Percentiles rank a stretch among this genome's conserved stretches.
Evolutionary conservation across 1,140 invertebrate species (phyloP).

Genomic region (Argopecten irradians): DNA sequence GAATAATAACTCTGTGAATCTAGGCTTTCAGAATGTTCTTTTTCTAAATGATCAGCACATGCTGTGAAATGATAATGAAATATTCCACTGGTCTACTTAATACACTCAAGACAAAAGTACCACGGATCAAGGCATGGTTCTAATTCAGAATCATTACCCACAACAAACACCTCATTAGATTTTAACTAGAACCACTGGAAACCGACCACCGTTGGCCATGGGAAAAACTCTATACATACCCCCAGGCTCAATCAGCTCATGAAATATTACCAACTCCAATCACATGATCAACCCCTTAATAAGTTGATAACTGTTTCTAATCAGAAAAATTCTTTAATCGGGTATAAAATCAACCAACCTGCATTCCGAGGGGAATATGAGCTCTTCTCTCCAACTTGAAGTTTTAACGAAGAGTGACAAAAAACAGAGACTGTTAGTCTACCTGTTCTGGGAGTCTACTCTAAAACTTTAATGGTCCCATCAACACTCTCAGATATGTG

Average conservation of each 20-base stretch:
- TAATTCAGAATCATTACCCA: not conserved
- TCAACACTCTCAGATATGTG: not conserved
- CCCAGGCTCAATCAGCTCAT: not conserved
- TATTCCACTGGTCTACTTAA: not conserved
- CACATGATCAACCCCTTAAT: not conserved
- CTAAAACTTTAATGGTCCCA: not conserved
- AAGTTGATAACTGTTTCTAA: constrained; percentile 23
- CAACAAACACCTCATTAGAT: not conserved
- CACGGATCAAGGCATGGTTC: not conserved
- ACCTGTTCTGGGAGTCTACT: not conserved
- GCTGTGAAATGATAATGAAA: not conserved
- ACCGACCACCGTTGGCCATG: not conserved
- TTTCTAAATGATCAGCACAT: not conserved
- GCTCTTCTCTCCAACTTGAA: not conserved
- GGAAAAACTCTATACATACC: not conserved
- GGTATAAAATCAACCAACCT: not conserved
- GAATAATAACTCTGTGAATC: too few relatives aligned
- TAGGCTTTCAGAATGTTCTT: not conserved
- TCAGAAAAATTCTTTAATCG: not conserved
- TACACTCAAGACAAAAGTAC: not conserved
- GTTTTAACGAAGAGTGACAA: constrained; percentile 8
- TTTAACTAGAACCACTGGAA: not conserved
- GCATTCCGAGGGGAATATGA: not conserved
- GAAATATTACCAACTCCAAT: not conserved
- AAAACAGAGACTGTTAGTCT: not conserved